Evolutionary conservation across 2,113 vertebrate species (phyloP), one percentile per base, ranked within the genome.

Genomic region (Nesogale talazaci): DNA sequence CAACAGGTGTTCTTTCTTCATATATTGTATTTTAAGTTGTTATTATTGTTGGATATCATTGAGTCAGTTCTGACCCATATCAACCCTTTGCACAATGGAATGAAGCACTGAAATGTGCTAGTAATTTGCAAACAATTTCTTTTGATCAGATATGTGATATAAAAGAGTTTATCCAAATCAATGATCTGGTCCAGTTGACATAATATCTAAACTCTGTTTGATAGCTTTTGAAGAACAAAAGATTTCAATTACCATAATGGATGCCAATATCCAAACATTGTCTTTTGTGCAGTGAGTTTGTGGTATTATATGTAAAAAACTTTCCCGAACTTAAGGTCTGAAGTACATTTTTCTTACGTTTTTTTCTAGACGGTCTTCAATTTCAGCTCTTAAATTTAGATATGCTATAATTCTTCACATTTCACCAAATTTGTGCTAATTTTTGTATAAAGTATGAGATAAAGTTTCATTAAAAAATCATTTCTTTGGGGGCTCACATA

Each of bases 201-300:
- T 52, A 52, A 52, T 52, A 75, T 82, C 72, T 82, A 56, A 61
- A 79, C 91, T 86, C 20, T 87, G 88, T 42, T 65, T 40, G 3
- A 11, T 88, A 31, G 63, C 34, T 65, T 94, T 92, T 83, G 27
- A 86, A 89, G 12, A 78, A 12, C 52, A 92, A 90, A 90, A 42
- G 5, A 76, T 91, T 80, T 90, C 27, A 65, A 72, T 46, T 82
- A 89, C 46, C 46, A 52, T 84, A 36, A 76, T 89, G 4, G 92
- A 93, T 91, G 16, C 20, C 16, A 61, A 27, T 56, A 36, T 65
- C 20, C 42, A 29, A 27, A 12, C 36, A 42, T 88, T 72, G 88
- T 65, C 42, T 69, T 78, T 19, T 92, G 42, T 83, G 12, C 40
- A 82, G 11, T 88, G 88, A 63, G 27, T 4, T 72, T 79, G 59